Conservation (phyloP, 2,113 vertebrate genomes). For the Glaucidium brasilianum region DNA sequence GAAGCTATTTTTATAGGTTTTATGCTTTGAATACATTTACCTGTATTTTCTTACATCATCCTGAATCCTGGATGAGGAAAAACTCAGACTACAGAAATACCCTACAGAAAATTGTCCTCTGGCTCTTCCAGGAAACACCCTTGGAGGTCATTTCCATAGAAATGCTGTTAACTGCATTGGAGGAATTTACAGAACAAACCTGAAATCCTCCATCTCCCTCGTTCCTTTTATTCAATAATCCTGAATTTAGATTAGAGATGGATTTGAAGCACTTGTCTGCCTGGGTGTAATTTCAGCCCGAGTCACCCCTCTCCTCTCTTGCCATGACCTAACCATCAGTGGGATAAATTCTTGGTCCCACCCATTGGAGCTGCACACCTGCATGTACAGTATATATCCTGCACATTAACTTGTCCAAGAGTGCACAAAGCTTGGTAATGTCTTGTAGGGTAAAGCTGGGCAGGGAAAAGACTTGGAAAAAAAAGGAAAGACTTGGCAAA, state of each 20-base stretch:
- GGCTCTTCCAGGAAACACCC: not conserved
- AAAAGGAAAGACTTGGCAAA: not conserved
- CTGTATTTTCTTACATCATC: not conserved
- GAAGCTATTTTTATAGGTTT: not conserved
- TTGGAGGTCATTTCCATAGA: not conserved
- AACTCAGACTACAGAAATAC: not conserved
- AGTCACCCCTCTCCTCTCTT: not conserved
- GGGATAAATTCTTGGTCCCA: not conserved
- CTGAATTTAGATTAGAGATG: not conserved
- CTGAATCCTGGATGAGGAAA: not conserved
- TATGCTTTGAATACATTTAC: not conserved
- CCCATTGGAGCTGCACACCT: not conserved
- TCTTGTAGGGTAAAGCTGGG: not conserved
- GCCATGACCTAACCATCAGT: not conserved
- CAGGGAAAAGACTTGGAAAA: not conserved
- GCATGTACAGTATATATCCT: fast-evolving
- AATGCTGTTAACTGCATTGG: not conserved
- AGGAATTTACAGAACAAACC: not conserved
- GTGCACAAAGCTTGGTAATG: fast-evolving
- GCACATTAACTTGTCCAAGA: not conserved
- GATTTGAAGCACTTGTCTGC: not conserved
- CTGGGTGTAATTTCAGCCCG: not conserved
- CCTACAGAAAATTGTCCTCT: not conserved
- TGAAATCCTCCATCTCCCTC: not conserved
- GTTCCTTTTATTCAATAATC: not conserved